Evolutionary conservation across 2,888 invertebrate genomes (phyloP), one percentile per base, ranked within the genome.

Genomic region (Eilema caniola): DNA sequence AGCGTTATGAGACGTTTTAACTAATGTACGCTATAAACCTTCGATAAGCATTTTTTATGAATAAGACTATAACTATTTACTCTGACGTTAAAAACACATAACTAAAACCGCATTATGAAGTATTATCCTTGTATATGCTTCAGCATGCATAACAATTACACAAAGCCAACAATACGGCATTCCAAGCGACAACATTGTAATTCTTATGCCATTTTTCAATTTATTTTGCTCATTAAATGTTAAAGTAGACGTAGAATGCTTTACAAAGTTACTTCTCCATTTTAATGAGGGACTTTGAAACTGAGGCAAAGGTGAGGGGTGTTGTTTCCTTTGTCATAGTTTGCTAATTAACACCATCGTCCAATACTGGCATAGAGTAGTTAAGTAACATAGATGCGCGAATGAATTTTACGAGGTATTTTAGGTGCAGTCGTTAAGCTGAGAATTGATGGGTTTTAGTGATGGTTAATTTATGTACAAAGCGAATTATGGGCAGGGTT

Each of bases 271-370:
- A 78, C 82, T 78, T 74, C 79, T 83, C 76, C 77, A 84, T 86
- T 88, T 89, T 91, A 92, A 92, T 90, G 90, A 92, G 88, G 82
- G 85, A 86, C 88, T 87, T 86, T 87, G 85, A 84, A 88, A 86
- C 84, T 81, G 76, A 76, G 84, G 78, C 77, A 79, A 79, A 84
- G 84, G 86, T 81, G 83, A 82, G 76, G 76, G 80, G 79, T 84
- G 81, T 73, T 84, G 81, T 88, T 90, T 85, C 88, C 90, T 91
- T 91, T 92, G 91, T 90, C 88, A 86, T 85, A 86, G 85, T 86
- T 88, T 78, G 83, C 87, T 90, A 92, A 92, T 92, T 92, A 92
- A 88, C 82, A 80, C 83, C 75, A 70, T 73, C 79, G 80, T 78
- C 81, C 85, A 78, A 86, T 86, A 83, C 79, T 66, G 66, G 23